These are phyloP conservation scores for Ecdyonurus torrentis DNA, from an alignment of 2,888 invertebrate genomes.

Conservation along the genomic window DNA sequence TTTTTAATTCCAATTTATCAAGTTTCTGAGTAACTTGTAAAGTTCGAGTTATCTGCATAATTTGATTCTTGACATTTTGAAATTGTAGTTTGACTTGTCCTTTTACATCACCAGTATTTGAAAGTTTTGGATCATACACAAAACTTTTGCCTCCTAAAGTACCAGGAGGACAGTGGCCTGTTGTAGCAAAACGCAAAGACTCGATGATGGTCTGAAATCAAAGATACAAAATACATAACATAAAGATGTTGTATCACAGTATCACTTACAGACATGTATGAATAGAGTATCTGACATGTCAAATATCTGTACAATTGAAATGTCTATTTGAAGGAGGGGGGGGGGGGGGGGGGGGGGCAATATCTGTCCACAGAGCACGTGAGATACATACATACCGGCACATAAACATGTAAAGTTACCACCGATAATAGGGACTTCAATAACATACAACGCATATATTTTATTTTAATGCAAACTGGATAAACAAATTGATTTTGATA, in stretches of 20 bases:
- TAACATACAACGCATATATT: too few relatives aligned
- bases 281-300: background rate
- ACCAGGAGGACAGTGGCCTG: slow-evolving; percentile 81
- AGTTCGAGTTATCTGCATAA: slow-evolving; percentile 46
- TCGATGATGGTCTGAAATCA: slow-evolving; percentile 71
- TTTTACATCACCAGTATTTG: slow-evolving; percentile 34
- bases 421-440: too few relatives aligned
- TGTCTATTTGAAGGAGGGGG: too few relatives aligned
- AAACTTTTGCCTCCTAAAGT: slow-evolving; percentile 58
- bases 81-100: slow-evolving; percentile 33
- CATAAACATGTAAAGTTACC: too few relatives aligned
- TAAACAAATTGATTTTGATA: too few relatives aligned
- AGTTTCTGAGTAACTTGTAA: slow-evolving; percentile 42
- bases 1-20: slow-evolving; percentile 38
- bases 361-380: too few relatives aligned
- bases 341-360: too few relatives aligned
- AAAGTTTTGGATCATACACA: slow-evolving; percentile 82
- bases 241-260: too few relatives aligned
- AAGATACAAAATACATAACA: background rate
- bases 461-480: too few relatives aligned
- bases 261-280: too few relatives aligned
- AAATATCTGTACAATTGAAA: too few relatives aligned
- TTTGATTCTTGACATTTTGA: slow-evolving; percentile 39
- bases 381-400: too few relatives aligned
- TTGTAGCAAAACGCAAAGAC: slow-evolving; percentile 76